Percentiles rank a stretch among this genome's conserved stretches.
Evolutionary conservation across 2,888 invertebrate genomes (phyloP).

Genomic region (Horisme vitalbata): DNA sequence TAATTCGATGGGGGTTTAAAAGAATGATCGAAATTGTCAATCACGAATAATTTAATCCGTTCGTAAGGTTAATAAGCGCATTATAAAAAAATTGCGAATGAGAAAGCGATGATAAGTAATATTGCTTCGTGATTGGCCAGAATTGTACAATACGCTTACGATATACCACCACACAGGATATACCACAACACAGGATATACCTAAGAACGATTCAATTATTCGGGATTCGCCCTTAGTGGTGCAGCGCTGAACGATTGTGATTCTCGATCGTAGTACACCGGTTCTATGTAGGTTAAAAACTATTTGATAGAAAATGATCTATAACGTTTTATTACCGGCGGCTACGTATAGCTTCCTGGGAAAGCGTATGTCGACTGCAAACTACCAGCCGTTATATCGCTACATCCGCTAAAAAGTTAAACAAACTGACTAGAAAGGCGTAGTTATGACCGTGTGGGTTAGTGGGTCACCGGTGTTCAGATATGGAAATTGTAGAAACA

Average conservation of each 20-base stretch:
- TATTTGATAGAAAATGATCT: constrained; percentile 25
- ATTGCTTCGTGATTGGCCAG: too few relatives aligned
- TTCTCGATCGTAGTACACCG: neutral
- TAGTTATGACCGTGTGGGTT: constrained; percentile 42
- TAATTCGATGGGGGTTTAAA: too few relatives aligned
- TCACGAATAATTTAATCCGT: too few relatives aligned
- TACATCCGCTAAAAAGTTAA: constrained; percentile 55
- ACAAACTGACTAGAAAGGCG: constrained; percentile 54
- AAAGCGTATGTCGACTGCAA: constrained; percentile 32
- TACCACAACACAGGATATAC: too few relatives aligned
- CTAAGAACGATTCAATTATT: too few relatives aligned
- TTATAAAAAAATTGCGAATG: too few relatives aligned
- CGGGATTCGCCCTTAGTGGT: too few relatives aligned
- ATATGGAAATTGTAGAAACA: constrained; percentile 40
- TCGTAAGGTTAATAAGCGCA: too few relatives aligned
- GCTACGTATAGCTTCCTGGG: constrained; percentile 44
- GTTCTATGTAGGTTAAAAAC: constrained; percentile 21
- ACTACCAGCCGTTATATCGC: constrained; percentile 38
- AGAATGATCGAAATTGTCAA: too few relatives aligned
- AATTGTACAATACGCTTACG: too few relatives aligned
- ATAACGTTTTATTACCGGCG: constrained; percentile 19
- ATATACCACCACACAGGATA: too few relatives aligned
- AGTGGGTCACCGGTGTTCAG: constrained; percentile 49
- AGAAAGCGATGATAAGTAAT: too few relatives aligned
- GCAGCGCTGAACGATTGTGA: neutral